These are phyloP conservation scores for Carcina quercana DNA, from an alignment of 2,888 invertebrate genomes.

Conservation along the genomic window DNA sequence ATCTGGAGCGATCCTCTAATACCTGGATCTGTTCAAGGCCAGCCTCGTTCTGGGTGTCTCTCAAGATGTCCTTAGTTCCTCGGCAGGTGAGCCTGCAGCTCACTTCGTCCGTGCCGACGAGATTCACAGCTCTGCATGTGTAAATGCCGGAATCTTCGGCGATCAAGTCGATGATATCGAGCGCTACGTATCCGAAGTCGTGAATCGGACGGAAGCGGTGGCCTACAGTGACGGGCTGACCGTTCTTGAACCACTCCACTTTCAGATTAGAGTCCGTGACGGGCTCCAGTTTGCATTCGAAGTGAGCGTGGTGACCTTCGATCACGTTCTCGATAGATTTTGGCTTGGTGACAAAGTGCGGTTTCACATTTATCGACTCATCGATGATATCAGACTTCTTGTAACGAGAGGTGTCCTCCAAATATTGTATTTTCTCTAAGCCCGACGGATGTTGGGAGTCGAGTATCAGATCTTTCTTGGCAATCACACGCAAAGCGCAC, in stretches of 20 bases:
- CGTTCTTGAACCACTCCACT: slow-evolving; percentile 98
- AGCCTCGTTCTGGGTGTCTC: slow-evolving; percentile 89
- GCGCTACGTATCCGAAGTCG: slow-evolving; percentile 98
- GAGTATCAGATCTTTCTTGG: slow-evolving; percentile 89
- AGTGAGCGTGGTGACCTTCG: slow-evolving; percentile 95
- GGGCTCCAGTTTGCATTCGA: slow-evolving; percentile 97
- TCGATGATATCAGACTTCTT: slow-evolving; percentile 87
- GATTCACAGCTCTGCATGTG: slow-evolving; percentile 94
- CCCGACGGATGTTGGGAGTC: slow-evolving; percentile 95
- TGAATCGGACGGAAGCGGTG: slow-evolving; percentile 97
- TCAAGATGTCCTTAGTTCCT: slow-evolving; percentile 86
- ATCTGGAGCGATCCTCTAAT: slow-evolving; percentile 88
- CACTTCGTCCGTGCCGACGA: slow-evolving; percentile 91
- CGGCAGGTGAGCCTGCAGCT: slow-evolving; percentile 82
- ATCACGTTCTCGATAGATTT: slow-evolving; percentile 89
- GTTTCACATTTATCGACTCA: slow-evolving; percentile 87
- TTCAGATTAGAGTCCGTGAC: slow-evolving; percentile 97
- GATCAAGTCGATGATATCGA: slow-evolving; percentile 96
- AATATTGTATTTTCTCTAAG: slow-evolving; percentile 91
- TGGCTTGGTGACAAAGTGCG: slow-evolving; percentile 89
- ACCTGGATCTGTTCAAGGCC: slow-evolving; percentile 93
- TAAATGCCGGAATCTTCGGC: slow-evolving; percentile 97
- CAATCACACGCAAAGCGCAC: slow-evolving; percentile 90
- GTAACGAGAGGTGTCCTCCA: slow-evolving; percentile 91
- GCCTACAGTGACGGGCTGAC: slow-evolving; percentile 93